A percentile compares a stretch with the other conserved stretches of the same genome.
Conservation (phyloP, 64 coral and sea anemone species). For the Stylophora pistillata region DNA sequence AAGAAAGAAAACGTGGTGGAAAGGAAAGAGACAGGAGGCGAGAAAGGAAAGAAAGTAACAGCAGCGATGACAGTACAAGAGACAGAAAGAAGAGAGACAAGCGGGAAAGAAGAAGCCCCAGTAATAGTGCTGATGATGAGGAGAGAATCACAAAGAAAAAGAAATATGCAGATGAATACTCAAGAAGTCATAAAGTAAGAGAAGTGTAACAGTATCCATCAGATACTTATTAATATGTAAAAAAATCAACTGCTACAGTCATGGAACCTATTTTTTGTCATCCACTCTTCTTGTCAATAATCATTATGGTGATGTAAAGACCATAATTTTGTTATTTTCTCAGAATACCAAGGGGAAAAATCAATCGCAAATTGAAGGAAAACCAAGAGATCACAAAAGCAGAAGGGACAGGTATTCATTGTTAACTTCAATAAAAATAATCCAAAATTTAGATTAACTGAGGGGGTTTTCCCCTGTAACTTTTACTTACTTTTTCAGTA, state of each 20-base stretch:
- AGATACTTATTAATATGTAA: too few species aligned
- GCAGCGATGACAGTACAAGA: slow-evolving; percentile 15
- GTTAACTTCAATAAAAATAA: too few species aligned
- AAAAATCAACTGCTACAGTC: too few species aligned
- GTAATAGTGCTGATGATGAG: slow-evolving; percentile 22
- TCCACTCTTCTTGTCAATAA: too few species aligned
- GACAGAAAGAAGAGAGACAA: slow-evolving; percentile 4
- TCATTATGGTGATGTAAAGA: neutral
- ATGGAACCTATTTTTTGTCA: too few species aligned
- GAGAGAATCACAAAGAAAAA: slow-evolving; percentile 6
- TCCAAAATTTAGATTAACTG: too few species aligned
- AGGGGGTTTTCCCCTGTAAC: too few species aligned
- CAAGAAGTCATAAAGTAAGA: slow-evolving; percentile 9
- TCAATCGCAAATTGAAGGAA: neutral
- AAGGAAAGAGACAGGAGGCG: slow-evolving; percentile 9
- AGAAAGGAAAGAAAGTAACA: slow-evolving; percentile 17
- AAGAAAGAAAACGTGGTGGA: neutral
- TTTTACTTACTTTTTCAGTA: too few species aligned
- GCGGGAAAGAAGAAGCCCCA: slow-evolving; percentile 12
- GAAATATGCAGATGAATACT: neutral
- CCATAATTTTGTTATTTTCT: neutral
- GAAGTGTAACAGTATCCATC: neutral
- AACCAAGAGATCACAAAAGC: neutral
- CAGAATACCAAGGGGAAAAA: neutral
- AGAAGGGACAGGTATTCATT: slow-evolving; percentile 14